A percentile compares a stretch with the other conserved stretches of the same genome.
These are phyloP conservation scores for Drosophila neoperkinsi DNA, from an alignment of 2,888 invertebrate species.

Conservation along the genomic window DNA sequence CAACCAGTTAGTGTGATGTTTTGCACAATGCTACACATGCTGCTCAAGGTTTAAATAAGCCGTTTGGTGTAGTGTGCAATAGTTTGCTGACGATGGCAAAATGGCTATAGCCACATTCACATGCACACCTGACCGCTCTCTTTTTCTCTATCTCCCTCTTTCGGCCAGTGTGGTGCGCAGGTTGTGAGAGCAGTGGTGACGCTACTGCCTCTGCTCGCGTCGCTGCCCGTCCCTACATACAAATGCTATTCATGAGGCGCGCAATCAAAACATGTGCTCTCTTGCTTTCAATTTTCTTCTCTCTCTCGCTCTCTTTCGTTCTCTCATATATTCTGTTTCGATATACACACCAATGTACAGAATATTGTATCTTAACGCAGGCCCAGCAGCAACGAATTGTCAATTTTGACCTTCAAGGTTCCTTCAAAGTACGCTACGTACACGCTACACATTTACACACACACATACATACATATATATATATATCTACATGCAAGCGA, in stretches of 20 bases:
- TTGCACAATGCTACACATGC: slow-evolving; percentile 7
- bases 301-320: slow-evolving; percentile 12
- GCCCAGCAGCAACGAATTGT: slow-evolving; percentile 74
- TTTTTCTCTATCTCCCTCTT: slow-evolving; percentile 6
- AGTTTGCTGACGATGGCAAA: slow-evolving; percentile 71
- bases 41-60: slow-evolving; percentile 15
- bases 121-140: slow-evolving; percentile 42
- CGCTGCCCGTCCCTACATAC: slow-evolving; percentile 23
- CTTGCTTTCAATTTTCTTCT: slow-evolving; percentile 20
- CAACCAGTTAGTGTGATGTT: slow-evolving; percentile 1
- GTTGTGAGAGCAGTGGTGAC: slow-evolving; percentile 18
- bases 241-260: slow-evolving; percentile 42
- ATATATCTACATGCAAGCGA: slow-evolving; percentile 10
- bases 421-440: slow-evolving; percentile 81
- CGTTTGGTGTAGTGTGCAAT: slow-evolving; percentile 29
- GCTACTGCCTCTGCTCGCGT: slow-evolving; percentile 21
- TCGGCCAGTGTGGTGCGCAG: neutral
- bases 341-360: slow-evolving; percentile 26
- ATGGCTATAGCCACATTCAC: slow-evolving; percentile 26
- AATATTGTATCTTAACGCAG: slow-evolving; percentile 57
- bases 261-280: slow-evolving; percentile 31
- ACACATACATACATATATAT: slow-evolving; percentile 12
- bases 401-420: slow-evolving; percentile 85
- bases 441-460: slow-evolving; percentile 29
- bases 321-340: slow-evolving; percentile 5